phyloP scores from a whole-genome alignment of 1,140 invertebrate species.

The Drosophila teissieri region DNA sequence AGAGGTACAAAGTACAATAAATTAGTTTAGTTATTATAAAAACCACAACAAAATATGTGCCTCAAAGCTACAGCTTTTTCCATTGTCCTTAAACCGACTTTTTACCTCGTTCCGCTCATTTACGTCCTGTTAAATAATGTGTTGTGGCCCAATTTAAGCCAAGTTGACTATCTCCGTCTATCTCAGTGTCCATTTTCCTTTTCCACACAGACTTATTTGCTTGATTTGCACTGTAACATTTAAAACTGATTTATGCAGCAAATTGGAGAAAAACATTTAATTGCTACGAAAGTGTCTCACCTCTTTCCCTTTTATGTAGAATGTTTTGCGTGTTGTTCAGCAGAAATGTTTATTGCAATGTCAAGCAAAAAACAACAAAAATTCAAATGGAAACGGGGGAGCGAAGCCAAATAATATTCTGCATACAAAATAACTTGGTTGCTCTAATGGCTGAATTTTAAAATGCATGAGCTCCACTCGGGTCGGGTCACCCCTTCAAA shows the following conservation, averaged over 20 bases:
- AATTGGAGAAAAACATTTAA: conserved; percentile 65
- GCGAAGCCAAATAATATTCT: conserved; percentile 68
- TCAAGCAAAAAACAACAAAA: conserved; percentile 15
- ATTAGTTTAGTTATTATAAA: background rate
- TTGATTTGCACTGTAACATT: conserved; percentile 40
- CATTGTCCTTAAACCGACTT: conserved; percentile 34
- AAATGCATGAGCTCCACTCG: conserved; percentile 68
- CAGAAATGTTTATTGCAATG: conserved; percentile 74
- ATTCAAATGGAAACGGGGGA: background rate
- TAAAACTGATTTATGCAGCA: conserved; percentile 68
- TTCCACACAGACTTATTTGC: conserved; percentile 6
- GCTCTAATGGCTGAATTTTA: conserved; percentile 78
- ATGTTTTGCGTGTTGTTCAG: conserved; percentile 28
- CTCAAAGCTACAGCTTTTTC: conserved; percentile 31
- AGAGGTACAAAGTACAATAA: background rate
- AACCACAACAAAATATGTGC: conserved; percentile 6
- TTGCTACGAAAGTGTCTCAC: conserved; percentile 40
- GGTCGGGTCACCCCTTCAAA: conserved; percentile 4
- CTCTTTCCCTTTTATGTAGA: background rate
- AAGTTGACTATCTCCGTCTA: conserved; percentile 8
- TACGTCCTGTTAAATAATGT: conserved; percentile 57
- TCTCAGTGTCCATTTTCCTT: background rate
- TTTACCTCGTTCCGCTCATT: background rate
- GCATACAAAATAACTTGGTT: conserved; percentile 74
- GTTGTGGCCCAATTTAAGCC: conserved; percentile 65